Conservation (phyloP, 2,888 invertebrate genomes). For the Stenchaetothrips biformis region DNA sequence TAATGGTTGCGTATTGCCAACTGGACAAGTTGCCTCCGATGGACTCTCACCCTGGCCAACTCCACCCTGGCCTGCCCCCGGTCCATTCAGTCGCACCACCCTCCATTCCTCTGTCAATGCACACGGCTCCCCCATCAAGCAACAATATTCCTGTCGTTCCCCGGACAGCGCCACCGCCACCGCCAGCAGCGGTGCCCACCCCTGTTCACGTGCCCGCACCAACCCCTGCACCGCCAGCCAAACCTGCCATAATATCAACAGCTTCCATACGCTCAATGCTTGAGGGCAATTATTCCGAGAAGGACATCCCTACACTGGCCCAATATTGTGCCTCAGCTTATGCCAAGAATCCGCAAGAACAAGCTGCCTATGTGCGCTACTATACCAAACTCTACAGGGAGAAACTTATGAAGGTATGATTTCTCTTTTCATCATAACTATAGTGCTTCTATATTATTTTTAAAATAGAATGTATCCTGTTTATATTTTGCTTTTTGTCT, state of each 20-base stretch:
- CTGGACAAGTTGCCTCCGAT: neutral
- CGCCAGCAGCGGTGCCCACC: neutral
- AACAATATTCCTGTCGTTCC: neutral
- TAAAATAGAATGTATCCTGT: neutral
- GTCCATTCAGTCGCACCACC: neutral
- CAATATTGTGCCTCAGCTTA: slow-evolving; percentile 8
- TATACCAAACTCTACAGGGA: neutral
- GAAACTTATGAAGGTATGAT: neutral
- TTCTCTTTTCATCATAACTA: neutral
- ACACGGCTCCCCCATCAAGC: neutral
- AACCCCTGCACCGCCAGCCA: neutral
- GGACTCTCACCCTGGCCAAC: neutral
- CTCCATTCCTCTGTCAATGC: neutral
- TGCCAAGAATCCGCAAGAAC: neutral
- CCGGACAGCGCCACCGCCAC: neutral
- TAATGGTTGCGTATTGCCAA: neutral
- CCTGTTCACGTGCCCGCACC: neutral
- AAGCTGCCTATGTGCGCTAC: neutral
- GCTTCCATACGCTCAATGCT: neutral
- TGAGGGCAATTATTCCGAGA: neutral
- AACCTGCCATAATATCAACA: neutral
- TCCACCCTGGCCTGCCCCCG: neutral
- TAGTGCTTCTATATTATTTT: neutral
- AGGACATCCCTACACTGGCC: neutral
- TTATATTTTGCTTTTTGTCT: neutral